Evolutionary conservation across 2,797 vertebrate species (phyloP), one percentile per base, ranked within the genome.

Genomic region (Martes flavigula): DNA sequence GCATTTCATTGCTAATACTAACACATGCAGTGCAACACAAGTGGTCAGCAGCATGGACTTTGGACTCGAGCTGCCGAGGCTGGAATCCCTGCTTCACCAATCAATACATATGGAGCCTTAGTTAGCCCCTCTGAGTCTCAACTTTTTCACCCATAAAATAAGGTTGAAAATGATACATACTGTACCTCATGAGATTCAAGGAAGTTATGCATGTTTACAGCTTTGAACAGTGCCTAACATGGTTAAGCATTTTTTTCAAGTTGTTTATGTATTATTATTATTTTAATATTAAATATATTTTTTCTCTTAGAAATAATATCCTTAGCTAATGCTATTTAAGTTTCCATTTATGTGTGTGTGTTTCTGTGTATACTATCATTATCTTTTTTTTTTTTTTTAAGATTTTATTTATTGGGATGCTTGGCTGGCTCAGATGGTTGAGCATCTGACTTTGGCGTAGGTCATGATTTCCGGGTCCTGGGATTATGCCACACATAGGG

Each of bases 11-110:
- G 15, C 54, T 87, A 90, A 27, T 35, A 1, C 8, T 54, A 54
- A 35, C 0, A 54, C 11, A 48, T 5, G 18, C 46, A 35, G 11
- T 3, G 0, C 17, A 40, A 35, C 7, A 35, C 12, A 58, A 21
- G 25, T 32, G 15, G 20, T n/a, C 17, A 66, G 10, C 8, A 32
- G 7, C 2, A 7, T 27, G 7, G 7, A 17, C 32, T 88, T 58
- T 25, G 35, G 21, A 70, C 54, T 84, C 17, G 12, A 27, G 5
- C 9, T 46, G 17, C 46, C 3, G 13, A 2, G 4, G 3, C 21
- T 75, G 4, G 13, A 81, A 64, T 43, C 5, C 6, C 18, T 10
- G 30, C 21, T 62, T 82, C 5, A 62, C 11, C 15, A n/a, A 5
- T 73, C 9, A 58, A 1, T 30, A 72, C 14, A 40, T 17, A 10